Base-by-base conservation (phyloP, 2,888 invertebrate species). In the Geophilus truncorum region DNA sequence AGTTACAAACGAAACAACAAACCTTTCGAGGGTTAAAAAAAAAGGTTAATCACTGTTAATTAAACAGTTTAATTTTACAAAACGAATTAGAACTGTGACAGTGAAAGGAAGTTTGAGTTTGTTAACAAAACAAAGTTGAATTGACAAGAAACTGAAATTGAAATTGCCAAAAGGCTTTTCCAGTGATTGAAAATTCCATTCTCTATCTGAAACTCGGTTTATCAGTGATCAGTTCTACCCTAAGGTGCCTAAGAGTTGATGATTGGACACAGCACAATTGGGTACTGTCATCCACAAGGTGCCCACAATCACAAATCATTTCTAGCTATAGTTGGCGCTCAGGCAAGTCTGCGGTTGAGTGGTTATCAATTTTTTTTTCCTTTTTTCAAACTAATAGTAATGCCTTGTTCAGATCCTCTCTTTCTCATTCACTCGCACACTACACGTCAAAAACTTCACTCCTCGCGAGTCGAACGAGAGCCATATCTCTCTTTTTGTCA, bases 221-320 rank as follows among this genome's bases (percentile, higher is more conserved):
- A 70, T 70, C 70, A 28, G 70, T 70, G 70, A 70, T 70, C 70
- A 70, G 70, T 70, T 25, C n/a, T 70, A 25, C 10, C 70, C 70
- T 7, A n/a, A 12, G 70, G 70, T 28, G 70, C 28, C 70, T 70
- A 10, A 10, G 4, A 25, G 25, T 70, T 70, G 70, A 28, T 70
- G 70, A 70, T 70, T 70, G 70, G 70, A 70, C 70, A 25, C 70
- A 28, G 70, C 25, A 70, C 70, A 70, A 70, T 70, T 70, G 21
- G 10, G 15, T 28, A 28, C 70, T 70, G 70, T 28, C 70, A 70
- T 70, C 70, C 28, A 15, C 70, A 70, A 70, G 70, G 70, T 70
- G 3, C 28, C 70, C 70, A 70, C 70, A 70, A 70, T 70, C 70
- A 70, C 70, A 70, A 70, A 70, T 70, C 70, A 70, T 70, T 25